Evolutionary conservation across 2,888 invertebrate species (phyloP), one percentile per base, ranked within the genome.

Genomic region (Mallateleia sp.): DNA sequence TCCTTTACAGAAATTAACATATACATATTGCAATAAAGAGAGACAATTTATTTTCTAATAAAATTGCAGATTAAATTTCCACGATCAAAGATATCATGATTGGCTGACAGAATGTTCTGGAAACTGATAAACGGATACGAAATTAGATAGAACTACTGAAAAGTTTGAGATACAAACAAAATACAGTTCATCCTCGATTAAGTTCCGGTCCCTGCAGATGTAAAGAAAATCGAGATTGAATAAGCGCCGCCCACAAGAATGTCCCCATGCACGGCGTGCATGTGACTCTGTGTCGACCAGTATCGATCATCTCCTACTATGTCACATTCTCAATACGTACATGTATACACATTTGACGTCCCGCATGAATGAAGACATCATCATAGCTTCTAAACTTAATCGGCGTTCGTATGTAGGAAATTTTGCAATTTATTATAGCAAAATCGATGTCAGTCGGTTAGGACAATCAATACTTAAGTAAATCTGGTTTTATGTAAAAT

Each of bases 221-320:
- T 56, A 45, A 77, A 81, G 85, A 85, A 85, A 85, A 81, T 77
- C 77, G 85, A 81, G 85, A 81, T 85, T 85, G 80, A 80, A 81
- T 81, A 77, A 85, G 77, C 81, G 14, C 77, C 85, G 77, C 85
- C 80, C 85, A 81, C 81, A 85, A 81, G 80, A 85, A 85, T 81
- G 80, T 85, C 71, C 54, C 75, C 34, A 15, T 56, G 67, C 62
- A 52, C 62, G 38, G 45, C 47, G 56, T 80, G 85, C 77, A 80
- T 85, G 80, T 85, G 85, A 75, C 75, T 77, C 75, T 80, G 60
- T 85, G 79, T 75, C 75, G 54, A 78, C 75, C 45, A 66, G 72
- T 81, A 85, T 85, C 85, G 85, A 85, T 85, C 85, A 80, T 75
- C 79, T 64, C 80, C 77, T 42, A 52, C 79, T 45, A 62, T 38